Base-by-base conservation (phyloP, 2,113 vertebrate species). In the Stegostoma tigrinum region DNA sequence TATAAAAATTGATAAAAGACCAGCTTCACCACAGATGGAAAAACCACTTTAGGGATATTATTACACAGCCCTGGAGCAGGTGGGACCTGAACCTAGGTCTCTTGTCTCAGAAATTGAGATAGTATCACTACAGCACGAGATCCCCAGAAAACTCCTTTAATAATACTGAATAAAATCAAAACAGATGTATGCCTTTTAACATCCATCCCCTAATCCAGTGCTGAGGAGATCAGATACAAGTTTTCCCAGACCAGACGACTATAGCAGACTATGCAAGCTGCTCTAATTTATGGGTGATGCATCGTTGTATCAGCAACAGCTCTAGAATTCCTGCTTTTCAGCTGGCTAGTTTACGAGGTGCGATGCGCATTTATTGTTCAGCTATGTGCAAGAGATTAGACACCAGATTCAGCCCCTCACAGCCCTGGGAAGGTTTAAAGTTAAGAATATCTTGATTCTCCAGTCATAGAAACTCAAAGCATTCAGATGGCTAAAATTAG, bases 321-420 rank as follows among this genome's bases (percentile, higher is more conserved):
- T 95, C n/a, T 8, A 34, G 67, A 48, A 70, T 27, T 95, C 67
- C 68, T 72, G 94, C 42, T 48, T 52, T 70, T 95, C 94, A 95
- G 94, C 94, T 95, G 94, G 45, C 68, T 12, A 45, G 42, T 72
- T 95, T 95, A 95, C n/a, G 94, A 95, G 68, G 94, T 95, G 94
- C 8, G 94, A 95, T 75, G 42, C 45, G 42, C 66, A 89, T 72
- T 95, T 70, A 72, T 38, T 95, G 66, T 45, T 95, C 67, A 95
- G 67, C 14, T 90, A 94, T 70, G 38, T 48, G 38, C 55, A 0
- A 24, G 42, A 67, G 70, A 10, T 95, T 48, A 70, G 42, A 7
- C 66, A 2, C 42, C 38, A 72, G 38, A 48, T 24, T 17, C 24
- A 42, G 23, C 24, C 67, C 66, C 66, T 94, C 91, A 90, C 91